A percentile compares a stretch with the other conserved stretches of the same genome.
Evolutionary conservation across 2,888 invertebrate species (phyloP).

Genomic region (Syrista parreyssii): DNA sequence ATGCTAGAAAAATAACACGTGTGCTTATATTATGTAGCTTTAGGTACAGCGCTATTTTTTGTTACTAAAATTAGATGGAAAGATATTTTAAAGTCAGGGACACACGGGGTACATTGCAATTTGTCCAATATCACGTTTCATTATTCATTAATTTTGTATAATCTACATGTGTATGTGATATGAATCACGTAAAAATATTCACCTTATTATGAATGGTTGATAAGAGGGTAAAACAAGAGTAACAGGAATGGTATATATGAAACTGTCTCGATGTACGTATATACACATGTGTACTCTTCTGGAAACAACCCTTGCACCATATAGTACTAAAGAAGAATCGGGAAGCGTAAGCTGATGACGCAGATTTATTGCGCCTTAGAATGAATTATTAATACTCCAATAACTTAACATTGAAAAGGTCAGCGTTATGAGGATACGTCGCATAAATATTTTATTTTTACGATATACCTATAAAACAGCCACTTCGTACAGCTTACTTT

Average conservation of each 20-base stretch:
- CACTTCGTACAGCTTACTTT: background rate
- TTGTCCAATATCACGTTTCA: background rate
- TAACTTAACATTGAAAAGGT: background rate
- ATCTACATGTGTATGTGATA: background rate
- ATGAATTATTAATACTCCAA: background rate
- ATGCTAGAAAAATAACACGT: background rate
- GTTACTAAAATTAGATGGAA: background rate
- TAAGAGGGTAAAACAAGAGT: background rate
- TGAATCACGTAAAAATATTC: background rate
- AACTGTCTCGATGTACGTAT: background rate
- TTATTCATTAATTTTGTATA: background rate
- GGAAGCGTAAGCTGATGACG: background rate
- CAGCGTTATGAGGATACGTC: background rate
- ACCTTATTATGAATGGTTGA: background rate
- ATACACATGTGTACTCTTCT: background rate
- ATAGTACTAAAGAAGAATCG: background rate
- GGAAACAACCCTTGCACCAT: background rate
- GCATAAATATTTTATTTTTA: background rate
- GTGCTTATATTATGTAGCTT: background rate
- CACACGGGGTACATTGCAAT: background rate
- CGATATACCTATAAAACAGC: background rate
- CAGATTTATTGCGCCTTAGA: background rate
- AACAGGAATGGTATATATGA: background rate
- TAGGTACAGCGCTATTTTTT: background rate
- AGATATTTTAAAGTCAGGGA: background rate